phyloP scores from a whole-genome alignment of 2,797 vertebrate species.

The Sarcoramphus papa region DNA sequence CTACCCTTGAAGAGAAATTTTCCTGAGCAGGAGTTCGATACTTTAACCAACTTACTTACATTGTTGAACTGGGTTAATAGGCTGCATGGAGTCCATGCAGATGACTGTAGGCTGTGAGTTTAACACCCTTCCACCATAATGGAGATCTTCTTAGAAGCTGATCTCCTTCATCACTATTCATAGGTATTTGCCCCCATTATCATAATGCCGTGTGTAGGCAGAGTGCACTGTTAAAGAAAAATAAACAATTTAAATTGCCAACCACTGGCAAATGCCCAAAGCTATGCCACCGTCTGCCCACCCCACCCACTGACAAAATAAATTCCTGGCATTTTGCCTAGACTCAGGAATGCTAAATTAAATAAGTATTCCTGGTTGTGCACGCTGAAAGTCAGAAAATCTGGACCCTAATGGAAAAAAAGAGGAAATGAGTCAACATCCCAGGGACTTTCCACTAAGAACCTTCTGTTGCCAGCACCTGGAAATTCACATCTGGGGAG shows the following conservation, averaged over 20 bases:
- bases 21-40: background rate
- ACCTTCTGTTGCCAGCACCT: background rate
- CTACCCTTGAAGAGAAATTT: background rate
- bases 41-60: background rate
- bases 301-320: background rate
- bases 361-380: background rate
- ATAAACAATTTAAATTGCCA: background rate
- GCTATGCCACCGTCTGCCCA: background rate
- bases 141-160: background rate
- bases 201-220: background rate
- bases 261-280: background rate
- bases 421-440: background rate
- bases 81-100: background rate
- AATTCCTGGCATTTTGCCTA: conserved; percentile 7
- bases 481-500: background rate
- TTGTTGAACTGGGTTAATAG: background rate
- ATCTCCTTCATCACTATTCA: background rate
- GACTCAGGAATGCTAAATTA: background rate
- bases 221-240: background rate
- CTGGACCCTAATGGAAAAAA: background rate
- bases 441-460: conserved; percentile 4
- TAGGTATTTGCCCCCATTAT: background rate
- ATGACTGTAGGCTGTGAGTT: background rate
- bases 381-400: background rate
- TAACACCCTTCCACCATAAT: background rate